phyloP scores from a whole-genome alignment of 1,140 invertebrate genomes.

The Drosophila ficusphila region DNA sequence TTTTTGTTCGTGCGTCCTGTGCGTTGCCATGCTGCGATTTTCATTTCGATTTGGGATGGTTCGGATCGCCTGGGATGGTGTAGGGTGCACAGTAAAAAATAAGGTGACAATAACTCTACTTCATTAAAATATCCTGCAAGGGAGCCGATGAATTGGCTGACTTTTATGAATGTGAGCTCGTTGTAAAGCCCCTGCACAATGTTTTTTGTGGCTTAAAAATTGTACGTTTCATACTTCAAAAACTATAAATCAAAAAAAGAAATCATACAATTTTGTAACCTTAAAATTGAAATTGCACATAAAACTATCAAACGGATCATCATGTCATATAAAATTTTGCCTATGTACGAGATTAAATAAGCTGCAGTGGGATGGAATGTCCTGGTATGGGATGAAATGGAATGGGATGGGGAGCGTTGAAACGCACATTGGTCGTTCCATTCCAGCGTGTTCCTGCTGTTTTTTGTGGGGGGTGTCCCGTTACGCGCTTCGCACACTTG shows the following conservation, averaged over 20 bases:
- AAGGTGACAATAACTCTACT: no score
- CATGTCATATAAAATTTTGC: no score
- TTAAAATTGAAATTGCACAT: no score
- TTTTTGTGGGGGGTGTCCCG: slow-evolving; percentile 31
- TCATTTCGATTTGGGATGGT: slow-evolving; percentile 51
- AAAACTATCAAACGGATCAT: no score
- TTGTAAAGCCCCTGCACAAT: no score
- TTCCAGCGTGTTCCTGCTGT: slow-evolving; percentile 2
- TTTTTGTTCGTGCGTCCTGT: slow-evolving; percentile 31
- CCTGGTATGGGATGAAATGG: not conserved
- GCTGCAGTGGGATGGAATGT: slow-evolving; percentile 1
- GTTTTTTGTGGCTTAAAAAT: no score
- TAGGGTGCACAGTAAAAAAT: not conserved
- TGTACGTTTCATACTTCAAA: no score
- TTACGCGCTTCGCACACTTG: slow-evolving; percentile 11
- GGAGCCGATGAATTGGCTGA: not conserved
- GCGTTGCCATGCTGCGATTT: slow-evolving; percentile 58
- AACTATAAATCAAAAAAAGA: no score
- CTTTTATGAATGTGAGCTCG: no score
- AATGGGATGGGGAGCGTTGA: not conserved
- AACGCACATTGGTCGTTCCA: slow-evolving; percentile 18
- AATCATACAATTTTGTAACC: no score
- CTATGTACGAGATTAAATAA: not conserved
- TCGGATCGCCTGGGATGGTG: slow-evolving; percentile 11
- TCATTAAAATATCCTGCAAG: not conserved